Percentiles rank a stretch among this genome's conserved stretches.
Evolutionary conservation across 2,888 invertebrate genomes (phyloP).

Genomic region (Rhingia rostrata): DNA sequence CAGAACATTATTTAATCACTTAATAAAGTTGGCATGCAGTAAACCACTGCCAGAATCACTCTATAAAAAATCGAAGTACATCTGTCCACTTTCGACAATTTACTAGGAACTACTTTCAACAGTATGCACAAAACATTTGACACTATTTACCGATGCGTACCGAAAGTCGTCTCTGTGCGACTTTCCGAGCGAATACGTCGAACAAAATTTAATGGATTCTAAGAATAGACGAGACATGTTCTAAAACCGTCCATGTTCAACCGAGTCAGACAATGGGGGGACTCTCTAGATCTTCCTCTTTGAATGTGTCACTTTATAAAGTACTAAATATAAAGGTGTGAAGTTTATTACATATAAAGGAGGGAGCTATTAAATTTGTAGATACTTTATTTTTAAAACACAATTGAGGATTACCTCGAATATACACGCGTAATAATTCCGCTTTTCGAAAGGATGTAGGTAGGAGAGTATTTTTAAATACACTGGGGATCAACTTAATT

Average conservation of each 20-base stretch:
- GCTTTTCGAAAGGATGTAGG: background rate
- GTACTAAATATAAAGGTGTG: constrained; percentile 49
- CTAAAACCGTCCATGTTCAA: constrained; percentile 20
- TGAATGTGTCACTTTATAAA: constrained; percentile 42
- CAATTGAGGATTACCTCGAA: constrained; percentile 24
- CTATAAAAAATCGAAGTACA: no score
- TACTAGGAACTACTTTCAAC: no score
- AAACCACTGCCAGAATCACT: no score
- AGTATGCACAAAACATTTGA: constrained; percentile 11
- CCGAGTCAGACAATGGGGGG: background rate
- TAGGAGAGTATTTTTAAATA: constrained; percentile 18
- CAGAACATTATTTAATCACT: no score
- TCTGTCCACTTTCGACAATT: no score
- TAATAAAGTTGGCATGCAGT: no score
- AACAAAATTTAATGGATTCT: constrained; percentile 56
- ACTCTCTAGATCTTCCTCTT: constrained; percentile 17
- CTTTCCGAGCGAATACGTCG: constrained; percentile 44
- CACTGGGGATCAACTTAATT: constrained; percentile 16
- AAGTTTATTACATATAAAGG: constrained; percentile 47
- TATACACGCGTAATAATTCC: background rate
- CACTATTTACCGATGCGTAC: constrained; percentile 28
- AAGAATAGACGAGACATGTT: constrained; percentile 43
- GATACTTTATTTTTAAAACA: constrained; percentile 36
- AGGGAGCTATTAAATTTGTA: constrained; percentile 27
- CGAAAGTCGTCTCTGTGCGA: no score